Base-by-base conservation (phyloP, 2,888 invertebrate species). In the Pediacus dermestoides region DNA sequence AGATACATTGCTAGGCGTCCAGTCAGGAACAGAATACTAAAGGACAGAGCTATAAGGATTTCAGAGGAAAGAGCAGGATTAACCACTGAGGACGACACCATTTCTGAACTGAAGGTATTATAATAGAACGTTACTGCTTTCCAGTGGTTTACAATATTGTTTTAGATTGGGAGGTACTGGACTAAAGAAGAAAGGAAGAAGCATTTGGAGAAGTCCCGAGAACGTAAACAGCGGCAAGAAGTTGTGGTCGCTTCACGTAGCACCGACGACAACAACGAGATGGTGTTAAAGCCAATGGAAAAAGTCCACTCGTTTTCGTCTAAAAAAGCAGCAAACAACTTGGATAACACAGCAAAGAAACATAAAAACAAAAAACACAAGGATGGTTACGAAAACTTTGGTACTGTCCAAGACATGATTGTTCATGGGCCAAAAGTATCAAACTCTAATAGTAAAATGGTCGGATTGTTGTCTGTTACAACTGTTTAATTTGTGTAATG, bases 1-100 rank as follows among this genome's bases (percentile, higher is more conserved):
- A 73, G 86, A 27, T 88, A 88, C 60, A 84, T 88, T 48, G 82
- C 86, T 0, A 72, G 83, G 26, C 68, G 85, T 16, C 85, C 85
- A 1, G 76, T 82, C 1, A 72, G 83, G 30, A 82, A 75, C 62
- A 73, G 80, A 37, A 69, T 84, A 12, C 67, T 84, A 31, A 77
- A 80, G 50, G 82, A 84, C 52, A 68, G 85, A 26, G 83, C 82
- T 2, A 70, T 79, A 39, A 77, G 78, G 55, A 74, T 85, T 42
- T 75, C 74, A 16, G 79, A 81, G 52, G 82, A 86, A 58, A 70
- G 85, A 9, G 74, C 76, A 28, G 80, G 80, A 1, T 69, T 73
- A 26, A 72, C 81, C 36, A 81, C 82, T 1, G 87, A 88, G 60
- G 87, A 88, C 54, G 86, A 88, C 53, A 82, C 85, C 11, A 75